Base-by-base conservation (phyloP, 2,888 invertebrate species). In the Polia nebulosa region DNA sequence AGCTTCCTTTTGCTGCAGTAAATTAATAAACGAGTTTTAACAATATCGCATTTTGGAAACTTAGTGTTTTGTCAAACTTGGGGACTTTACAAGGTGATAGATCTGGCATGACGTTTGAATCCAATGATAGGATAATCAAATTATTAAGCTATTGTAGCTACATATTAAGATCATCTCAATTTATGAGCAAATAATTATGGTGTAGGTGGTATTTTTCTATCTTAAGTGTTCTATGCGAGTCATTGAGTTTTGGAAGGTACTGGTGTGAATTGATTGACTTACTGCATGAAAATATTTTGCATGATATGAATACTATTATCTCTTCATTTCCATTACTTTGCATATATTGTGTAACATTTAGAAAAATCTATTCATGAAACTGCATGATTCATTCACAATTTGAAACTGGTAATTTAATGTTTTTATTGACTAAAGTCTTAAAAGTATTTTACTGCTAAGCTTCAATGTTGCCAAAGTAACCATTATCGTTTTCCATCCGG, bases 61-160 rank as follows among this genome's bases (percentile, higher is more conserved):
- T 66, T 66, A 29, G 29, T 72, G 20, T 68, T 82, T 76, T 29
- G 32, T 68, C 60, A 55, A 80, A 67, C 47, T 56, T 51, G 29
- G 72, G 63, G 51, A 29, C 62, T 64, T 72, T 72, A 8, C 7
- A 36, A 61, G 81, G 82, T 82, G 70, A 58, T 22, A 39, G 82
- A 29, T 59, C 51, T 51, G 41, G 82, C 76, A 78, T 83, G 84
- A 34, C 0, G 71, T 57, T 72, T 72, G 32, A 22, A 27, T 60
- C 6, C 32, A 36, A 45, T 32, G 2, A 41, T 11, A 49, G 3
- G 25, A 2, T 9, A 52, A 56, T 13, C 1, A 22, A 27, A 53
- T 39, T n/a, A n/a, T n/a, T n/a, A 45, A n/a, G 20, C 15, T 13
- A 8, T 17, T 22, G 0, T n/a, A 13, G 13, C 27, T 27, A 66